phyloP scores from a whole-genome alignment of 2,797 vertebrate species.

The Pampus argenteus region DNA sequence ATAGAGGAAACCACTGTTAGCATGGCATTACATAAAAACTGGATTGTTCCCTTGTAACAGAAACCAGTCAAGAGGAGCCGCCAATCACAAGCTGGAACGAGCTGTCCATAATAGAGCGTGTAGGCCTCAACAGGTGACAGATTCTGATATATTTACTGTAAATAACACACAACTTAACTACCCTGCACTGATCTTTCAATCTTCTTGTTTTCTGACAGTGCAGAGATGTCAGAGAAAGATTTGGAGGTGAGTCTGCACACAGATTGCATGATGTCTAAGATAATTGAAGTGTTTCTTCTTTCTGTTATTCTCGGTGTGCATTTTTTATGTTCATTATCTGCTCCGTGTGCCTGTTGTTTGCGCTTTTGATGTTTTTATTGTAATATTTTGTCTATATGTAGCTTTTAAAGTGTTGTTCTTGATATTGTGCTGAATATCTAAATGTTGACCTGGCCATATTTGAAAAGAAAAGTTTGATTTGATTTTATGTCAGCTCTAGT shows the following conservation, averaged over 20 bases:
- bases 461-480: neutral
- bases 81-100: constrained; percentile 65
- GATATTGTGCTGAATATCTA: neutral
- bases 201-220: constrained; percentile 58
- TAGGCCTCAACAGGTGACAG: constrained; percentile 81
- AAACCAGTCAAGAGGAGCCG: constrained; percentile 68
- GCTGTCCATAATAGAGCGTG: constrained; percentile 80
- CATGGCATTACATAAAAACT: neutral
- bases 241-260: constrained; percentile 75
- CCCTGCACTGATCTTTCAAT: neutral
- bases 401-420: neutral
- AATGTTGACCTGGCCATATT: neutral
- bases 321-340: neutral
- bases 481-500: neutral
- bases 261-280: neutral
- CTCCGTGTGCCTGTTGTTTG: neutral
- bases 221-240: constrained; percentile 83
- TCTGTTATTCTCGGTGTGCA: neutral
- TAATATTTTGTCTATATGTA: neutral
- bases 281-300: neutral
- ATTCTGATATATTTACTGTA: neutral
- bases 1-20: neutral
- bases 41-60: constrained; percentile 54
- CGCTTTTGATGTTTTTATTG: neutral
- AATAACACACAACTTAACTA: neutral